phyloP scores from a whole-genome alignment of 2,888 invertebrate genomes.

The Drosophila melanosoma region DNA sequence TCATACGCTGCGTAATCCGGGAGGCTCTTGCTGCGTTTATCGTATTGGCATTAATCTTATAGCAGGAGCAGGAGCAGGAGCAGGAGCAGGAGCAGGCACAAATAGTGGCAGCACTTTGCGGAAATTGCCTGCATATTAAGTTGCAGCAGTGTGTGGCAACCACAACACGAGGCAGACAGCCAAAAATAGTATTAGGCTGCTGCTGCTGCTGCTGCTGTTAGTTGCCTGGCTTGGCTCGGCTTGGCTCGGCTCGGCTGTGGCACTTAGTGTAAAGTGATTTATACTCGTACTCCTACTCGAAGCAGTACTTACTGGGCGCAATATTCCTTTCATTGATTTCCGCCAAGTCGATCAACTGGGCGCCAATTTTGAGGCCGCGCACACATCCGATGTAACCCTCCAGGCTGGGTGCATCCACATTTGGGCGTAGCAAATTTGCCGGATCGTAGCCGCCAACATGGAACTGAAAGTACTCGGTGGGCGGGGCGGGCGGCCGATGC shows the following conservation, averaged over 20 bases:
- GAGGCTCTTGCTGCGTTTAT: conserved; percentile 56
- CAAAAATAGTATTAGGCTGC: conserved; percentile 35
- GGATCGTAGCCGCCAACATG: conserved; percentile 94
- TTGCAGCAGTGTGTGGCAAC: conserved; percentile 47
- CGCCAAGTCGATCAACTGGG: conserved; percentile 91
- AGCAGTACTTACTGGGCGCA: conserved; percentile 87
- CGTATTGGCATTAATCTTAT: conserved; percentile 79
- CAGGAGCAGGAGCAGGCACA: conserved; percentile 9
- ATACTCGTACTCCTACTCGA: conserved; percentile 57
- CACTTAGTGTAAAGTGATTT: conserved; percentile 66
- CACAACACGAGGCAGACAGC: conserved; percentile 21
- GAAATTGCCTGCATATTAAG: conserved; percentile 80
- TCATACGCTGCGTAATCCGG: conserved; percentile 49
- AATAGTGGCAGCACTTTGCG: conserved; percentile 63
- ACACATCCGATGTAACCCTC: conserved; percentile 94
- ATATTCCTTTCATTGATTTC: conserved; percentile 89
- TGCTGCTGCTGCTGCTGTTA: conserved; percentile 1
- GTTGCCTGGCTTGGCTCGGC: too few relatives aligned
- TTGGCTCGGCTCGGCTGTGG: conserved; percentile 4
- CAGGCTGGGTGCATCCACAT: conserved; percentile 86
- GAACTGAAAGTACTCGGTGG: conserved; percentile 95
- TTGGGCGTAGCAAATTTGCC: conserved; percentile 88
- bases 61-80: conserved; percentile 21
- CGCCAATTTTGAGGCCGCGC: conserved; percentile 93
- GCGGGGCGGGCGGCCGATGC: conserved; percentile 94